These are phyloP conservation scores for Dryobotodes eremita DNA, from an alignment of 2,888 invertebrate species.

Conservation along the genomic window DNA sequence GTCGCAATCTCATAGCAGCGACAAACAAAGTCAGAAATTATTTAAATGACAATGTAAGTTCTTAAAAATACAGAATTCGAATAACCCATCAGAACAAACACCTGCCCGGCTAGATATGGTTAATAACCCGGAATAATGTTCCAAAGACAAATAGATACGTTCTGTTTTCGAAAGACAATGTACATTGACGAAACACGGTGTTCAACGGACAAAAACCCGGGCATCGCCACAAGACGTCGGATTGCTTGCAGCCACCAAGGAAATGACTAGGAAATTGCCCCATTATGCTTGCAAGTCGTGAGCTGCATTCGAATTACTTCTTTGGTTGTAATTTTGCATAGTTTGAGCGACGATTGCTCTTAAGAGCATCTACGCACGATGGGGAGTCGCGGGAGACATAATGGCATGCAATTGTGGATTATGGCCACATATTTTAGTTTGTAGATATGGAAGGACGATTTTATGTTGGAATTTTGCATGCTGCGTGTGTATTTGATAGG, in stretches of 20 bases:
- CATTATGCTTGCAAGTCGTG: conserved; percentile 89
- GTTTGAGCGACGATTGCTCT: conserved; percentile 70
- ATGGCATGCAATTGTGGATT: conserved; percentile 58
- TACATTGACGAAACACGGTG: conserved; percentile 75
- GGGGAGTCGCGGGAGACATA: conserved; percentile 54
- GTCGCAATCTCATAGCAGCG: neutral
- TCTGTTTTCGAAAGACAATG: conserved; percentile 47
- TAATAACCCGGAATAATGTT: neutral
- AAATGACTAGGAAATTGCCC: conserved; percentile 89
- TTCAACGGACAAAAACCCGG: conserved; percentile 74
- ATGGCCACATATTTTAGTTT: conserved; percentile 47
- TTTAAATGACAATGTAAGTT: neutral
- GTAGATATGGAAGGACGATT: conserved; percentile 17
- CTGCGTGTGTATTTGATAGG: neutral
- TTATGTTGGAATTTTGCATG: conserved; percentile 23
- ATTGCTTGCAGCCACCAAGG: conserved; percentile 85
- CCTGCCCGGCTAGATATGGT: neutral
- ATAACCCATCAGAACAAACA: conserved; percentile 4
- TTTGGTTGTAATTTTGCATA: conserved; percentile 87
- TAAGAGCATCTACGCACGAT: conserved; percentile 78
- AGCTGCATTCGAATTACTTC: conserved; percentile 88
- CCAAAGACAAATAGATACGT: conserved; percentile 8
- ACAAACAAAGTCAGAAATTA: neutral
- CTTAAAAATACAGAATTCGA: neutral
- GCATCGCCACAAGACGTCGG: conserved; percentile 83